These are phyloP conservation scores for Nothocercus julius DNA, from an alignment of 2,113 vertebrate species.

Conservation along the genomic window DNA sequence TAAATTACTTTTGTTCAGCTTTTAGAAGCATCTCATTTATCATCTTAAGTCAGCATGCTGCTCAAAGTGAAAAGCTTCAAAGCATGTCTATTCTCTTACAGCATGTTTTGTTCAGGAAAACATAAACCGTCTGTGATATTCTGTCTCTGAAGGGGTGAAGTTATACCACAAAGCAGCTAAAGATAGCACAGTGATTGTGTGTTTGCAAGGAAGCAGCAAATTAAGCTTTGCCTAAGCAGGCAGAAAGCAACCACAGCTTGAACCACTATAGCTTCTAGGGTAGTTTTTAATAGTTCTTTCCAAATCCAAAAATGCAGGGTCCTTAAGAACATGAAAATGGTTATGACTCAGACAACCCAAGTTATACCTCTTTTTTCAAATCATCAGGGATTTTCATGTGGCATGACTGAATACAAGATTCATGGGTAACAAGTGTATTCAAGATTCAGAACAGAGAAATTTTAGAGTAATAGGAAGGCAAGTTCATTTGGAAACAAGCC, in stretches of 20 bases:
- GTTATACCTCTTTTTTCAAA: not conserved
- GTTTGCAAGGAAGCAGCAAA: constrained; percentile 51
- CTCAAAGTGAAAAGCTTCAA: constrained; percentile 10
- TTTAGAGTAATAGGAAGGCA: not conserved
- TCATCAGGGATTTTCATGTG: not conserved
- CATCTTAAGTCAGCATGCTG: constrained; percentile 11
- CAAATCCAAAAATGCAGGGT: not conserved
- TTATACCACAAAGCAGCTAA: constrained; percentile 67
- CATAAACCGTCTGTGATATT: constrained; percentile 33
- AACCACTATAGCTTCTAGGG: not conserved
- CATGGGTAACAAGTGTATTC: not conserved
- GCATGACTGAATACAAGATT: not conserved
- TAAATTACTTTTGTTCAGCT: not conserved
- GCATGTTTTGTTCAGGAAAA: constrained; percentile 45
- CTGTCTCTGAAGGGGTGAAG: constrained; percentile 48
- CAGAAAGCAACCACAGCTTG: not conserved
- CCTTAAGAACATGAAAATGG: not conserved
- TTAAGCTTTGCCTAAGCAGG: constrained; percentile 42
- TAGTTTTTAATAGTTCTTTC: not conserved
- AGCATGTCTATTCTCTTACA: not conserved
- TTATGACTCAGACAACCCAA: not conserved
- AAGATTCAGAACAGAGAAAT: not conserved
- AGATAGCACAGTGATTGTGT: constrained; percentile 68
- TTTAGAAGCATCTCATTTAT: not conserved
- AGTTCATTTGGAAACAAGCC: not conserved